Percentiles rank a stretch among this genome's conserved stretches.
These are phyloP conservation scores for Argya squamiceps DNA, from an alignment of 2,797 vertebrate species.

Conservation along the genomic window DNA sequence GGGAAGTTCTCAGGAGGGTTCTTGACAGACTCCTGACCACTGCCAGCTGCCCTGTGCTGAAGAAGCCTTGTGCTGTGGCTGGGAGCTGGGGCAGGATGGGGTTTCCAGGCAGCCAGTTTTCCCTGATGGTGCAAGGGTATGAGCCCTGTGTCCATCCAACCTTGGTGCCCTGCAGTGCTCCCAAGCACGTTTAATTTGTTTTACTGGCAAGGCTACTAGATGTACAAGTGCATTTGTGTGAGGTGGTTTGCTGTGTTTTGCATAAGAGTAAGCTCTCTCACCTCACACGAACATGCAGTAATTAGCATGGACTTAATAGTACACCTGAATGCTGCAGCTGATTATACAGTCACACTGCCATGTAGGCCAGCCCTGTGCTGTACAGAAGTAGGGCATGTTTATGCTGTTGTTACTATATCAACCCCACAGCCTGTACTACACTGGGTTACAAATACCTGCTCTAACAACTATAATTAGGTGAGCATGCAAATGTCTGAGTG, in stretches of 20 bases:
- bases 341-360: not conserved
- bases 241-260: not conserved
- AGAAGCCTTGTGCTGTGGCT: not conserved
- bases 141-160: not conserved
- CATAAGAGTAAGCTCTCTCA: not conserved
- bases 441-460: not conserved
- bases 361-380: not conserved
- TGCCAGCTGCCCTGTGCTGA: not conserved
- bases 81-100: accelerated
- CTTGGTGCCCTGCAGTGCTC: not conserved
- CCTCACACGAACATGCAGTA: not conserved
- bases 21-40: not conserved
- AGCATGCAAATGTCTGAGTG: not conserved
- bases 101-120: not conserved
- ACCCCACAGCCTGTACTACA: not conserved
- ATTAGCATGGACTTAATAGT: not conserved
- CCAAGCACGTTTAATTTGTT: not conserved
- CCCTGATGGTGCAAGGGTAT: not conserved
- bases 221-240: not conserved
- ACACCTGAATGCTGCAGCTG: not conserved
- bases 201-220: not conserved
- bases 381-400: constrained; percentile 38
- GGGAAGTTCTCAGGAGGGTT: not conserved
- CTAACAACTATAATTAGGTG: not conserved
- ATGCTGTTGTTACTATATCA: not conserved